Base-by-base conservation (phyloP, 23 tunicate species). In the Clavelina lepadiformis region DNA sequence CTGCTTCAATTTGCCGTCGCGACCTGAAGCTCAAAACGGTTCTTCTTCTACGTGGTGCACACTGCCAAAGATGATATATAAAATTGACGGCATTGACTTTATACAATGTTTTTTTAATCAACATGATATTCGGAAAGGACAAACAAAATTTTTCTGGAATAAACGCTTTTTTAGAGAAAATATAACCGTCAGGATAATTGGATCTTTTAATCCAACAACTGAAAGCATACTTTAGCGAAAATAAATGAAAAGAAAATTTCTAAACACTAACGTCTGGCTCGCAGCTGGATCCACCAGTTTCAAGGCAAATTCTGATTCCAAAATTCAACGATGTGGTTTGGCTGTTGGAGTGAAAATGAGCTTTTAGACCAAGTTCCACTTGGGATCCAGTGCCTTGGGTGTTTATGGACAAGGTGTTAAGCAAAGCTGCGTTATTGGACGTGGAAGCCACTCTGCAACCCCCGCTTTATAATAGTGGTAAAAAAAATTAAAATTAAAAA, bases 261-360 rank as follows among this genome's bases (percentile, higher is more conserved):
- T n/a, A n/a, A n/a, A n/a, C n/a, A n/a, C n/a, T n/a, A n/a, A n/a
- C n/a, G n/a, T n/a, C 20, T 5, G 68, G 68, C 29, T 63, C 29
- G 22, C 68, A 63, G 3, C 51, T 20, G 19, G 68, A 63, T 3
- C 68, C 68, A 3, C 68, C 68, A 34, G 68, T 11, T 35, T 63
- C 68, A 27, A 63, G 38, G 38, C 68, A 63, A 13, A 33, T 63
- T 31, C 38, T 20, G 22, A 63, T 33, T 63, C 38, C 68, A 36
- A 63, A 63, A 7, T 28, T 11, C 3, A 63, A 51, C 22, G 36
- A 29, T 3, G 68, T 63, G 13, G 4, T 50, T 8, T 34, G 68
- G 26, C 68, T 63, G 68, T 63, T 63, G 23, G 68, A 18, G 50
- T 7, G 38, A 28, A 63, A 63, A 63, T 63, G 68, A 63, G 68